These are phyloP conservation scores for Hydriomena furcata DNA, from an alignment of 2,888 invertebrate species.

Conservation along the genomic window DNA sequence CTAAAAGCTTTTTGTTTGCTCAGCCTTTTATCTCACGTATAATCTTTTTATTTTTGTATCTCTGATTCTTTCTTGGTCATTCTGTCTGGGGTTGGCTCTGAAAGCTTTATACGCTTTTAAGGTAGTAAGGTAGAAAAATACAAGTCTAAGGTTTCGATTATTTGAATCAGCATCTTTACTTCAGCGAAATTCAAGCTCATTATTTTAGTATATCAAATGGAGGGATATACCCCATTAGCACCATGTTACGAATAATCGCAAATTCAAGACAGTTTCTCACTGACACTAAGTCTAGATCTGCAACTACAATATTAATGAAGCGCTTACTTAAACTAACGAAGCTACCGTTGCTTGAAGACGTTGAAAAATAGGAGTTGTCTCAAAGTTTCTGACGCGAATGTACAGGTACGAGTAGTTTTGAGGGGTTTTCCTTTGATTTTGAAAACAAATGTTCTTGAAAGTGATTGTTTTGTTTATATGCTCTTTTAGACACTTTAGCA, in stretches of 20 bases:
- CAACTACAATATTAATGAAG: conserved; percentile 50
- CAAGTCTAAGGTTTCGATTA: too few relatives aligned
- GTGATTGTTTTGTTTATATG: too few relatives aligned
- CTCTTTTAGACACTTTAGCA: too few relatives aligned
- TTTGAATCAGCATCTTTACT: too few relatives aligned
- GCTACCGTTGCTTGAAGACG: conserved; percentile 36
- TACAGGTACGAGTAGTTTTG: conserved; percentile 39
- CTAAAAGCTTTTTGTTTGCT: conserved; percentile 37
- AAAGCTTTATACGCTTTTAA: too few relatives aligned
- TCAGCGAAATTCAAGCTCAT: too few relatives aligned
- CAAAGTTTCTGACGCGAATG: conserved; percentile 50
- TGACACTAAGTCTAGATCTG: conserved; percentile 48
- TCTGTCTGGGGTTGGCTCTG: not conserved
- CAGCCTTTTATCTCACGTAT: conserved; percentile 16
- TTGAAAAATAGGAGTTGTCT: conserved; percentile 45
- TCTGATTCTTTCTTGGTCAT: not conserved
- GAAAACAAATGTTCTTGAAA: too few relatives aligned
- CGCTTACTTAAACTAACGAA: conserved; percentile 42
- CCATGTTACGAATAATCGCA: conserved; percentile 11
- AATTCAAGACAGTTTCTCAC: conserved; percentile 31
- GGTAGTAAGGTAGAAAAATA: too few relatives aligned
- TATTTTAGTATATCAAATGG: too few relatives aligned
- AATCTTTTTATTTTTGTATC: conserved; percentile 1
- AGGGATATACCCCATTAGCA: not conserved
- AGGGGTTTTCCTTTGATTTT: not conserved